These are phyloP conservation scores for Platynereis dumerilii DNA, from an alignment of 2,888 invertebrate species.

Conservation along the genomic window DNA sequence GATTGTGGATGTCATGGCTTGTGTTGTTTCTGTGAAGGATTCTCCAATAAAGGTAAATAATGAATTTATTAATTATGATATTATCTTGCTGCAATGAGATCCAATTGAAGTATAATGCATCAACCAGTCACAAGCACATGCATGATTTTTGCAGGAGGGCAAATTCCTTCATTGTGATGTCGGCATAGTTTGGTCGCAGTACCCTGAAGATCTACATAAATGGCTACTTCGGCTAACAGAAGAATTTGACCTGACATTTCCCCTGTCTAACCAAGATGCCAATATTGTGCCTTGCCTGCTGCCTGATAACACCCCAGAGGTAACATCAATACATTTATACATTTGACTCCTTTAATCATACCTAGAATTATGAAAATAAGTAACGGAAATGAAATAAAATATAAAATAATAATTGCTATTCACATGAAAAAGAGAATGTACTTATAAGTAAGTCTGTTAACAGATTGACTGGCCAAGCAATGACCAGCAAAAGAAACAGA, in stretches of 20 bases:
- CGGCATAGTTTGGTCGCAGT: conserved; percentile 52
- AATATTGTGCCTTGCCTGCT: conserved; percentile 22
- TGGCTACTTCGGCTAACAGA: conserved; percentile 62
- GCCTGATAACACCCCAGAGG: conserved; percentile 19
- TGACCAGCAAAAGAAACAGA: not conserved
- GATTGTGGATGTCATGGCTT: conserved; percentile 64
- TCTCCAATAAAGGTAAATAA: conserved; percentile 48
- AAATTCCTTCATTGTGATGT: conserved; percentile 52
- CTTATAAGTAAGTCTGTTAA: not conserved
- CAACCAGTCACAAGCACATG: too few relatives aligned
- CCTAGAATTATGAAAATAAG: too few relatives aligned
- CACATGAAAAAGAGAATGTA: not conserved
- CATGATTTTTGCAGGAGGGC: conserved; percentile 48
- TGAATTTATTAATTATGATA: not conserved
- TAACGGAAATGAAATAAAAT: not conserved
- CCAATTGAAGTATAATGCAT: too few relatives aligned
- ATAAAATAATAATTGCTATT: not conserved
- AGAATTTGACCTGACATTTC: conserved; percentile 62
- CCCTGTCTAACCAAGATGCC: conserved; percentile 12
- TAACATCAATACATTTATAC: too few relatives aligned
- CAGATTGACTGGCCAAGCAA: conserved; percentile 53
- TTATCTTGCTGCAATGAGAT: too few relatives aligned
- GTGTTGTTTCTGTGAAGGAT: conserved; percentile 60
- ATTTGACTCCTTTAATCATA: too few relatives aligned
- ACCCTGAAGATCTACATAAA: conserved; percentile 49